phyloP scores from a whole-genome alignment of 2,113 vertebrate species.

The Lathamus discolor region DNA sequence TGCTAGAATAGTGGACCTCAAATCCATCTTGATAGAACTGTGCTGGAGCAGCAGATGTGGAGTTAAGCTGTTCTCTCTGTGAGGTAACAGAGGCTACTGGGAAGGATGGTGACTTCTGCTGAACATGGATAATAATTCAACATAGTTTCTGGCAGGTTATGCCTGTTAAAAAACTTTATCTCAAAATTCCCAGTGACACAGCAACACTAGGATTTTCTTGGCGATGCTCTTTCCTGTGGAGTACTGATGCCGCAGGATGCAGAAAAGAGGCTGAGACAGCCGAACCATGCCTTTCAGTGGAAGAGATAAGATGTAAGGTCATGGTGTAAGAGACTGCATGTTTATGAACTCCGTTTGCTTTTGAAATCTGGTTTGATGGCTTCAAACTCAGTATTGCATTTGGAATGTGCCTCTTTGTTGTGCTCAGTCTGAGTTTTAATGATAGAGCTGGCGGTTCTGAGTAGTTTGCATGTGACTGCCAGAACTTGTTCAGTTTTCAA shows the following conservation, averaged over 20 bases:
- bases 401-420: background rate
- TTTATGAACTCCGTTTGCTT: background rate
- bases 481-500: constrained; percentile 16
- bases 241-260: background rate
- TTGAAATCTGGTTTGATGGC: background rate
- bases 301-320: background rate
- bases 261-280: background rate
- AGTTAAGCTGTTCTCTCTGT: background rate
- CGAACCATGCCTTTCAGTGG: background rate
- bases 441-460: background rate
- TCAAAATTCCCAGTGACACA: background rate
- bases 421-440: background rate
- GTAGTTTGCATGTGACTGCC: background rate
- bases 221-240: background rate
- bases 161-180: background rate
- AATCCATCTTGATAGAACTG: background rate
- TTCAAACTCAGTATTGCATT: background rate
- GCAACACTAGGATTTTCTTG: background rate
- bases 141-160: background rate
- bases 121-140: background rate
- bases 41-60: background rate
- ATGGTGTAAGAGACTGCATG: background rate
- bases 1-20: background rate
- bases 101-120: background rate
- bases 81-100: rapidly evolving